Evolutionary conservation across 30 jellyfish, hydroid and myxozoan species (phyloP).

Genomic region (Pelagia noctiluca): DNA sequence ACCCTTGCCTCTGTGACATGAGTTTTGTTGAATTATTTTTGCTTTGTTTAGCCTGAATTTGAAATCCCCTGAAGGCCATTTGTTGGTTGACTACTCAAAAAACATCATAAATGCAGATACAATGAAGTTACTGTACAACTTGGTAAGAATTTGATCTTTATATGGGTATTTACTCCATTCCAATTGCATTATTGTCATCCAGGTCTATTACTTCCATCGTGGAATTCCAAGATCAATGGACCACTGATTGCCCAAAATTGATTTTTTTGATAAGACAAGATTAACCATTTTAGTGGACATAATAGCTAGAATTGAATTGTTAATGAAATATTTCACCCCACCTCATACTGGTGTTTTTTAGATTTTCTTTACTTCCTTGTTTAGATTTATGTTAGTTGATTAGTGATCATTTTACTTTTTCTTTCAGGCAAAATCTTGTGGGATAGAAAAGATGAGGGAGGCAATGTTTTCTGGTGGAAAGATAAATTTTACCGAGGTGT

Average conservation of each 20-base stretch:
- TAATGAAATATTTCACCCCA: too few relatives aligned
- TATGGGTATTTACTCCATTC: too few relatives aligned
- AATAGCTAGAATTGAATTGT: not conserved
- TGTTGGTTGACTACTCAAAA: conserved; percentile 90
- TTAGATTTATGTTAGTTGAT: too few relatives aligned
- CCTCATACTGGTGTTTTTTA: too few relatives aligned
- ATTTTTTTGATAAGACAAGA: too few relatives aligned
- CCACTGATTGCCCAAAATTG: too few relatives aligned
- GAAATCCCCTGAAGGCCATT: conserved; percentile 63
- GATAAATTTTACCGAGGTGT: conserved; percentile 98
- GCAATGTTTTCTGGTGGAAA: conserved; percentile 93
- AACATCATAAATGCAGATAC: conserved; percentile 80
- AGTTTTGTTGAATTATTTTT: not conserved
- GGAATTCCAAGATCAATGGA: too few relatives aligned
- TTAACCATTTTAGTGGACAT: not conserved
- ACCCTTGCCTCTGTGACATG: too few relatives aligned
- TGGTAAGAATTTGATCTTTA: conserved; percentile 54
- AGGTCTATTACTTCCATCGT: too few relatives aligned
- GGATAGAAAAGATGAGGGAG: conserved; percentile 87
- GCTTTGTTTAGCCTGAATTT: conserved; percentile 44
- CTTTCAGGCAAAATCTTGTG: conserved; percentile 80
- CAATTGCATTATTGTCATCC: too few relatives aligned
- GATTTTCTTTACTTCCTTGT: too few relatives aligned
- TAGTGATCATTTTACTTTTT: not conserved
- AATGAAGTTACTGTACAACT: conserved; percentile 43